Base-by-base conservation (phyloP, 2,888 invertebrate species). In the Congeria kusceri region DNA sequence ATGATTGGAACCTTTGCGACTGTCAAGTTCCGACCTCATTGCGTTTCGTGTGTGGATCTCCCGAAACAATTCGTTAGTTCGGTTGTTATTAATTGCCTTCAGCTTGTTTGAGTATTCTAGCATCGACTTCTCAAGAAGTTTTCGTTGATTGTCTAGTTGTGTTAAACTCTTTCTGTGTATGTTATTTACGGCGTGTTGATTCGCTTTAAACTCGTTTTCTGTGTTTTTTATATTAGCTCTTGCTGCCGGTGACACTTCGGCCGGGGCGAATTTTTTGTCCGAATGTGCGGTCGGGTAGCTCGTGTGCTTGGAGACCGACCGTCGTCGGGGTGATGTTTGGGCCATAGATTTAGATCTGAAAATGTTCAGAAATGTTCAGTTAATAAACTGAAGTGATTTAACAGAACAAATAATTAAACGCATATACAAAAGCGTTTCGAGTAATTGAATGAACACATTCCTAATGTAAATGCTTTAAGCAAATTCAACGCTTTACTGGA, bases 121-220 rank as follows among this genome's bases (percentile, higher is more conserved):
- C 81, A 81, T 81, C 0, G 81, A 81, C 32, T 77, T 81, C 29
- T 81, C 81, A 3, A 81, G 57, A 20, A 71, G 20, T 64, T 77
- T 81, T 57, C 77, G 62, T 49, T 81, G 77, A 39, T 56, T 49
- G 28, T 77, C 74, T 29, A 81, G 25, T 18, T 46, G 28, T 25
- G 27, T 39, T 13, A 81, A 29, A 39, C 64, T 70, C 49, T 81
- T 81, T 20, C 71, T 65, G 20, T 72, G 64, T 15, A 77, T 66
- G 49, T 47, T 66, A 11, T 53, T 32, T 2, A 81, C 28, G 11
- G 11, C 53, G 3, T 64, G 27, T 29, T 47, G 57, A n/a, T 39
- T 63, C 0, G 18, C 44, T 20, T 67, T 67, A 1, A 81, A 63
- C 23, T 70, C 53, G 32, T 63, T 28, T 15, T 77, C 74, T 13